A percentile compares a stretch with the other conserved stretches of the same genome.
Conservation (phyloP, 2,888 invertebrate species). For the Saturnia japonica region DNA sequence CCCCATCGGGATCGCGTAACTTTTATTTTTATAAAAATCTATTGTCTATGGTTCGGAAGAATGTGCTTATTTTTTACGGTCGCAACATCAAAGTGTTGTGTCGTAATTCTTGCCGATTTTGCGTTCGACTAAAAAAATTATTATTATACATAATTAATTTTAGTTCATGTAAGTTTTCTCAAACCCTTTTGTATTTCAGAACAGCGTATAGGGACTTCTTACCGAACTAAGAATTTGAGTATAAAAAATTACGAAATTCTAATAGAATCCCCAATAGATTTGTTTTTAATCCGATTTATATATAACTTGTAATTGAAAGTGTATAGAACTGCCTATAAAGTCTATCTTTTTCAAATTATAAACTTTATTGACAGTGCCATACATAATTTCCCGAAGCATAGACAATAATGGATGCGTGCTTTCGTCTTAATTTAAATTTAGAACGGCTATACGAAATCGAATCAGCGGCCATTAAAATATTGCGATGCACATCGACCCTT, state of each 20-base stretch:
- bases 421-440: constrained; percentile 25
- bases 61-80: constrained; percentile 27
- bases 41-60: constrained; percentile 67
- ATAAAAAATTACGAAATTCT: too few relatives aligned
- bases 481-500: constrained; percentile 49
- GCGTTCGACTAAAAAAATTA: constrained; percentile 1
- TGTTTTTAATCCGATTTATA: neutral
- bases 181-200: neutral
- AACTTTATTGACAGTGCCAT: neutral
- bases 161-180: neutral
- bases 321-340: neutral
- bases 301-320: neutral
- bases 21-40: constrained; percentile 62
- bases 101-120: constrained; percentile 17
- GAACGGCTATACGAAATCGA: constrained; percentile 36
- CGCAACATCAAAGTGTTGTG: constrained; percentile 5
- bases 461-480: constrained; percentile 26
- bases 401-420: constrained; percentile 11
- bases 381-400: constrained; percentile 27
- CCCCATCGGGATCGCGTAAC: constrained; percentile 70
- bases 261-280: neutral
- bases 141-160: constrained; percentile 6
- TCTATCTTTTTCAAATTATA: neutral
- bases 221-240: too few relatives aligned
- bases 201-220: neutral